Conservation (phyloP, 2,797 vertebrate species). For the Acipenser oxyrinchus region DNA sequence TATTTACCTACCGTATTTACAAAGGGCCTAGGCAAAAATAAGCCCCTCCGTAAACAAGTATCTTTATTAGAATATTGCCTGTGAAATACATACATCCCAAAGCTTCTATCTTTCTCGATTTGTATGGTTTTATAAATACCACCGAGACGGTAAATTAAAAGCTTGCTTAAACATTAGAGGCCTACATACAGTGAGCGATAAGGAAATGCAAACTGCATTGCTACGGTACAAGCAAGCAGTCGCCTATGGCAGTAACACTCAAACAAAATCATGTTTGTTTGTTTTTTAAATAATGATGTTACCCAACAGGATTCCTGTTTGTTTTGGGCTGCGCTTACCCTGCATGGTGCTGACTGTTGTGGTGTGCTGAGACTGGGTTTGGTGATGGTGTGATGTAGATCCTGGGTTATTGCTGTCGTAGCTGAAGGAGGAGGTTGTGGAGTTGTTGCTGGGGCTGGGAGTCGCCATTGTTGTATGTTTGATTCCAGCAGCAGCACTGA, state of each 20-base stretch:
- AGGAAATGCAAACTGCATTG: constrained; percentile 22
- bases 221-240: constrained; percentile 3
- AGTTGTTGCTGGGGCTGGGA: constrained; percentile 70
- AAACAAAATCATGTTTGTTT: too few species aligned
- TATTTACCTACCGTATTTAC: too few species aligned
- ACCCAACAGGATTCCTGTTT: too few species aligned
- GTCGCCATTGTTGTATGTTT: constrained; percentile 85
- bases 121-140: background rate
- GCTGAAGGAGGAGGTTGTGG: constrained; percentile 58
- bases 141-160: constrained; percentile 5
- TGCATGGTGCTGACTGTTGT: constrained; percentile 79
- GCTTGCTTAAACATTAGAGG: constrained; percentile 11
- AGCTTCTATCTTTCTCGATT: background rate
- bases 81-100: background rate
- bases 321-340: constrained; percentile 55
- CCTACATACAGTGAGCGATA: constrained; percentile 8
- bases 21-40: too few species aligned
- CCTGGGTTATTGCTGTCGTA: constrained; percentile 55
- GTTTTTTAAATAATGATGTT: too few species aligned
- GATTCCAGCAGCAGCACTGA: constrained; percentile 67
- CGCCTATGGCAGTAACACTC: too few species aligned
- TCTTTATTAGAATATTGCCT: background rate
- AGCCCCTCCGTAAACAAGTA: too few species aligned
- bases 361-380: constrained; percentile 49
- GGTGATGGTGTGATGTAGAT: constrained; percentile 38